Percentiles rank a stretch among this genome's conserved stretches.
phyloP scores from a whole-genome alignment of 2,797 vertebrate genomes.

The Parambassis ranga region DNA sequence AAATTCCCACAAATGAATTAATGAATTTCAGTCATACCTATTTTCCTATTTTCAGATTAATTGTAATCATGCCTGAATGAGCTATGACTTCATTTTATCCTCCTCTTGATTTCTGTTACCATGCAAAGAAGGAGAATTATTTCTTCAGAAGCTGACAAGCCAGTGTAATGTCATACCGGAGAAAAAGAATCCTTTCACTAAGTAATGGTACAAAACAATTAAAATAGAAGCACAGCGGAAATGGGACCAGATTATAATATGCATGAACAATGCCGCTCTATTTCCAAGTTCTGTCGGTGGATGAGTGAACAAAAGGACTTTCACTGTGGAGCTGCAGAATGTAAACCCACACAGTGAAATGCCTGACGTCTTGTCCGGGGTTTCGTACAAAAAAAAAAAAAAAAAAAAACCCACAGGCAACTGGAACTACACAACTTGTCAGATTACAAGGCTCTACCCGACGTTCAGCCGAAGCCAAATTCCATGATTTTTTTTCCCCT shows the following conservation, averaged over 20 bases:
- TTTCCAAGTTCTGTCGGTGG: slow-evolving; percentile 47
- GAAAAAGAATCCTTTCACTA: slow-evolving; percentile 8
- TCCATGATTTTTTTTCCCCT: slow-evolving; percentile 57
- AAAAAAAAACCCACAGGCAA: slow-evolving; percentile 39
- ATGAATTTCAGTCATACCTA: slow-evolving; percentile 10
- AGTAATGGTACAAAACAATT: slow-evolving; percentile 15
- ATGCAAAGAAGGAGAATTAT: neutral
- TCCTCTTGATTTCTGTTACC: slow-evolving; percentile 2
- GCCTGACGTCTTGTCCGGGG: slow-evolving; percentile 45
- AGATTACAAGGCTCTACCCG: slow-evolving; percentile 54
- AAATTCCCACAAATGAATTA: slow-evolving; percentile 11
- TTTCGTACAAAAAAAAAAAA: too few relatives aligned
- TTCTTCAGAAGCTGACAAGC: neutral
- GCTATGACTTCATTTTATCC: neutral
- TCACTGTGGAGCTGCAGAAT: slow-evolving; percentile 35
- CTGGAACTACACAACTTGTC: slow-evolving; percentile 58
- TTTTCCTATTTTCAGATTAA: neutral
- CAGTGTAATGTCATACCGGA: neutral
- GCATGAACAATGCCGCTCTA: slow-evolving; percentile 30
- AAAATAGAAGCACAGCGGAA: slow-evolving; percentile 17
- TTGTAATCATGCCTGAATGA: slow-evolving; percentile 1
- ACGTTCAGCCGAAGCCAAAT: slow-evolving; percentile 48
- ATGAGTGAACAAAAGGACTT: slow-evolving; percentile 59
- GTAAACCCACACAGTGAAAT: slow-evolving; percentile 57
- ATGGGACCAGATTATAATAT: slow-evolving; percentile 20